Conservation (phyloP, 2,797 vertebrate species). For the Chaenodraco wilsoni region DNA sequence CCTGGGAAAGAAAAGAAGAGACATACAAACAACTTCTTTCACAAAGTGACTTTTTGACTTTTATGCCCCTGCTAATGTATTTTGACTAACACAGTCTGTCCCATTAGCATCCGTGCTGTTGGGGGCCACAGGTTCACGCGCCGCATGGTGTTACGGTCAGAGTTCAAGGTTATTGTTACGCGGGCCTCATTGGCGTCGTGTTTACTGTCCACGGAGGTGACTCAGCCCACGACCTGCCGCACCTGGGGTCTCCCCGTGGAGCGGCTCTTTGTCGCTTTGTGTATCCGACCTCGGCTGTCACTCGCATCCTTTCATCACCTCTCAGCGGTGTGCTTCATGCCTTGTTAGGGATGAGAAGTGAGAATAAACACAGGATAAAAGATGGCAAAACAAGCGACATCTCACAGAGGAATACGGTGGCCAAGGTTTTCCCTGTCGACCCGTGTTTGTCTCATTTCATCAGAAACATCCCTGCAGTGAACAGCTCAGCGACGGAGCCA, state of each 20-base stretch:
- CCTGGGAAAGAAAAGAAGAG: slow-evolving; percentile 37
- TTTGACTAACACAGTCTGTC: slow-evolving; percentile 70
- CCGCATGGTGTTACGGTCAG: slow-evolving; percentile 57
- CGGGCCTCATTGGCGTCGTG: slow-evolving; percentile 56
- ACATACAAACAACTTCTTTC: slow-evolving; percentile 52
- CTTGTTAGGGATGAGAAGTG: slow-evolving; percentile 52
- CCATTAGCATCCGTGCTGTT: slow-evolving; percentile 72
- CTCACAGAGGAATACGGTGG: slow-evolving; percentile 30
- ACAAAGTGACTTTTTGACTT: slow-evolving; percentile 58
- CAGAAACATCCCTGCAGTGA: slow-evolving; percentile 23
- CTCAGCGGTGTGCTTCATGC: slow-evolving; percentile 24
- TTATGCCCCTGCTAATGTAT: slow-evolving; percentile 63
- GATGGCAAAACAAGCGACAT: slow-evolving; percentile 27
- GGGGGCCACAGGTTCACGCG: slow-evolving; percentile 39
- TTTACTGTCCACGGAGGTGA: slow-evolving; percentile 63
- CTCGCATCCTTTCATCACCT: slow-evolving; percentile 47
- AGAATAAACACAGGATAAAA: slow-evolving; percentile 31
- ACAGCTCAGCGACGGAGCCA: slow-evolving; percentile 12
- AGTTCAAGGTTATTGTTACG: slow-evolving; percentile 71
- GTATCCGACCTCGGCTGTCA: slow-evolving; percentile 46
- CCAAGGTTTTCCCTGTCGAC: slow-evolving; percentile 15
- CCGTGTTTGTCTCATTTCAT: slow-evolving; percentile 24
- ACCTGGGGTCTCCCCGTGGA: slow-evolving; percentile 52
- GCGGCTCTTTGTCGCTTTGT: slow-evolving; percentile 2
- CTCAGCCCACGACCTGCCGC: slow-evolving; percentile 49